Evolutionary conservation across 1,140 invertebrate species (phyloP), one percentile per base, ranked within the genome.

Genomic region (Eubasilissa regina): DNA sequence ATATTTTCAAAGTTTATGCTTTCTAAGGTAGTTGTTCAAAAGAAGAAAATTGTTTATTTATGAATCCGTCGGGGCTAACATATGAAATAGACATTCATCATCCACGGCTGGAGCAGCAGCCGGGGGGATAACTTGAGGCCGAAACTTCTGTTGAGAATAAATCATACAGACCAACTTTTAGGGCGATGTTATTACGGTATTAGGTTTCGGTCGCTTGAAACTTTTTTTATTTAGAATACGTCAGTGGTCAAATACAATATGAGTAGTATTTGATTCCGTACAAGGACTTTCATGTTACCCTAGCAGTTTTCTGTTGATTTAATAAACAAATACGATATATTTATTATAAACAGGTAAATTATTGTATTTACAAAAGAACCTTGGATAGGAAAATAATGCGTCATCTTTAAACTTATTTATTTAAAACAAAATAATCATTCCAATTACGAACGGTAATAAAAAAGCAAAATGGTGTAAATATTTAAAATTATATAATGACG

Each of bases 61-160:
- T 83, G 79, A 80, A 83, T 83, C 81, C 73, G 44, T 70, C 64
- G 81, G 76, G 81, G 68, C 70, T 75, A 78, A 79, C 81, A 75
- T 80, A 83, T 83, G 79, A 83, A 83, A 83, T 78, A 78, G 75
- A 74, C 81, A 83, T 83, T 80, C 73, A 80, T 83, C 81, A 83
- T 80, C 76, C 73, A 43, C 60, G 72, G 73, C 47, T 60, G 51
- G 70, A 56, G 76, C 56, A 58, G 43, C 44, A 21, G 44, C 64
- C 47, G 75, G 76, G 78, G 25, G 48, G 48, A 60, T 77, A 82
- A 77, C 75, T 82, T 82, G 43, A 7, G 21, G 0, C 15, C 35
- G 56, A 82, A 82, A 82, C 74, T 82, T 82, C 68, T 62, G 35
- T 44, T n/a, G 43, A 51, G 78, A 76, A 83, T 83, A 83, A 83